Evolutionary conservation across 2,113 vertebrate genomes (phyloP).

Genomic region (Phocoena phocoena): DNA sequence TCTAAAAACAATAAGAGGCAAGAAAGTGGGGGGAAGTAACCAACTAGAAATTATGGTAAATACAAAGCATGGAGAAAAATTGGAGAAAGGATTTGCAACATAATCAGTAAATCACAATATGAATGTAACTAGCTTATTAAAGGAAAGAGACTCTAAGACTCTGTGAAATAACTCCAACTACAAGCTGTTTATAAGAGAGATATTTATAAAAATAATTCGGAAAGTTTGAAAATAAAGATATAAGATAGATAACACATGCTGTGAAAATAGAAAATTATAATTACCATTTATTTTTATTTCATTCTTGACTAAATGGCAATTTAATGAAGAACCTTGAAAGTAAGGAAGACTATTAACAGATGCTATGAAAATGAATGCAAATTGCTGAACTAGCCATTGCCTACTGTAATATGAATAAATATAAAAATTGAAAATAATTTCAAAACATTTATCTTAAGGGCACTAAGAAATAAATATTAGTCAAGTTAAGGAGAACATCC

Average conservation of each 20-base stretch:
- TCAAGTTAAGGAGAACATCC: not conserved
- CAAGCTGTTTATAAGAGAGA: conserved; percentile 36
- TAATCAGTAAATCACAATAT: not conserved
- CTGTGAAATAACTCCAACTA: not conserved
- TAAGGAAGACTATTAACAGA: not conserved
- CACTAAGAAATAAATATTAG: not conserved
- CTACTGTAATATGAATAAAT: conserved; percentile 9
- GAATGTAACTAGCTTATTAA: not conserved
- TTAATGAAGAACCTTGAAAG: conserved; percentile 41
- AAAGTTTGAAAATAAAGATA: conserved; percentile 44
- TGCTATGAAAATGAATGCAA: not conserved
- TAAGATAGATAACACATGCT: conserved; percentile 52
- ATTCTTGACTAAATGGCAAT: conserved; percentile 59
- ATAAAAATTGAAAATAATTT: conserved; percentile 21
- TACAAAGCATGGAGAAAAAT: not conserved
- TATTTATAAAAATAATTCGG: conserved; percentile 29
- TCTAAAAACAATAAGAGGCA: not conserved
- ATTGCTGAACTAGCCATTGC: not conserved
- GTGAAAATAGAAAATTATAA: conserved; percentile 46
- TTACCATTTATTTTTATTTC: conserved; percentile 45
- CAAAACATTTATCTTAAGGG: not conserved
- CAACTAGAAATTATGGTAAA: not conserved
- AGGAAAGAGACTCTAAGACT: not conserved
- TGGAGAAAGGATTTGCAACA: not conserved
- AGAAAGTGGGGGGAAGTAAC: not conserved